These are phyloP conservation scores for Caretta caretta DNA, from an alignment of 2,113 vertebrate species.

Conservation along the genomic window DNA sequence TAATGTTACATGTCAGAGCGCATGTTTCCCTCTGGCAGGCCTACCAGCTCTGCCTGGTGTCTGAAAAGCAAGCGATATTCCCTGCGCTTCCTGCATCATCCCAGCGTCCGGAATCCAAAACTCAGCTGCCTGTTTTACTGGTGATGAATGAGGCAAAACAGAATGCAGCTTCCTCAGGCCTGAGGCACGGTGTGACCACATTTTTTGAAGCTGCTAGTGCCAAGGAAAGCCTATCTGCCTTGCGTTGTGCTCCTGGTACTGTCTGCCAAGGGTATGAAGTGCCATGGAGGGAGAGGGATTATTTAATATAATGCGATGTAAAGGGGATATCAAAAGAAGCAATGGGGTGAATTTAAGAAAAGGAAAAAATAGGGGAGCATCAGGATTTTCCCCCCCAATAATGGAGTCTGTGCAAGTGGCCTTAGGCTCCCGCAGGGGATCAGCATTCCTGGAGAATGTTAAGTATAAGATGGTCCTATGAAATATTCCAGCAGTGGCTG, in stretches of 20 bases:
- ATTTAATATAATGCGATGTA: neutral
- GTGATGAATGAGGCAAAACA: accelerated
- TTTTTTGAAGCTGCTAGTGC: neutral
- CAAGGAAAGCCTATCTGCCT: accelerated
- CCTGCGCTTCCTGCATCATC: accelerated
- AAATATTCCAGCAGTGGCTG: slow-evolving; percentile 52
- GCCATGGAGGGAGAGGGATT: neutral
- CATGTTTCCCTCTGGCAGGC: slow-evolving; percentile 14
- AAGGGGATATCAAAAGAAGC: neutral
- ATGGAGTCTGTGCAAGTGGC: neutral
- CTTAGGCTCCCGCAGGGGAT: slow-evolving; percentile 22
- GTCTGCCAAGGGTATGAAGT: neutral
- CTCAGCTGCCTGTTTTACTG: neutral
- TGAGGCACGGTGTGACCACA: accelerated
- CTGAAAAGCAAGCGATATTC: accelerated
- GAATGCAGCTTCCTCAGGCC: neutral
- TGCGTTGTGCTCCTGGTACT: neutral
- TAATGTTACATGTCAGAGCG: neutral
- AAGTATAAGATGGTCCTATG: slow-evolving; percentile 47
- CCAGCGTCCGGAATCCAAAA: neutral
- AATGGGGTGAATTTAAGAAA: neutral
- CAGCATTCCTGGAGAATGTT: slow-evolving; percentile 43
- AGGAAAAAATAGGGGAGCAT: slow-evolving; percentile 9
- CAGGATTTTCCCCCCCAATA: slow-evolving; percentile 2
- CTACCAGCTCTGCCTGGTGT: neutral